These are phyloP conservation scores for Dicyrtoma fusca DNA, from an alignment of 2,888 invertebrate species.

Conservation along the genomic window DNA sequence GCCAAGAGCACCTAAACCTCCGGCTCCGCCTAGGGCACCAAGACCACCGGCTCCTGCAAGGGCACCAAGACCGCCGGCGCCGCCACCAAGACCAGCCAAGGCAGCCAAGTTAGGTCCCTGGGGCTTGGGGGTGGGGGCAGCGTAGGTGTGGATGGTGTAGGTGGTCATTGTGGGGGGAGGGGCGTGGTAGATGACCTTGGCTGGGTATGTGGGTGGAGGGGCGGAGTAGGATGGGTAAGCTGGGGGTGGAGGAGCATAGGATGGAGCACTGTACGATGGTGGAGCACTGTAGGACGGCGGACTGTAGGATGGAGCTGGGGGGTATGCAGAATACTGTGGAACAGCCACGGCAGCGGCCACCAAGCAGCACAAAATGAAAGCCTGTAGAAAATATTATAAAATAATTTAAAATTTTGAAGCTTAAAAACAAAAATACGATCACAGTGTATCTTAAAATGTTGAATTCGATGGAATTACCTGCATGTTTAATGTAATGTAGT, in stretches of 20 bases:
- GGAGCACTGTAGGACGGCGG: neutral
- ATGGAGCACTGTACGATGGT: neutral
- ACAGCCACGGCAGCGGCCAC: neutral
- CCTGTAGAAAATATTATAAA: slow-evolving; percentile 6
- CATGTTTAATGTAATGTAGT: too few species aligned
- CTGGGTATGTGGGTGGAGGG: neutral
- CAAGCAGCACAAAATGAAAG: slow-evolving; percentile 23
- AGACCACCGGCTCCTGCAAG: too few species aligned
- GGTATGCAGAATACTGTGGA: neutral
- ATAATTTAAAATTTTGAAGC: too few species aligned
- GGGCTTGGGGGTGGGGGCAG: neutral
- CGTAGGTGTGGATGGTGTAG: slow-evolving; percentile 32
- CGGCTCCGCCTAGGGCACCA: too few species aligned
- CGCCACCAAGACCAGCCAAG: too few species aligned
- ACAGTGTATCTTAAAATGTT: too few species aligned
- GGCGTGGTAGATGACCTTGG: slow-evolving; percentile 30
- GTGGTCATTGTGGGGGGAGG: slow-evolving; percentile 38
- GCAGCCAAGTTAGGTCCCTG: neutral
- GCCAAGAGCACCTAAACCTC: too few species aligned
- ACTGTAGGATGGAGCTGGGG: neutral
- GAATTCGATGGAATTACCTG: too few species aligned
- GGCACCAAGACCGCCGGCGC: too few species aligned
- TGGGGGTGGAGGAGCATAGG: neutral
- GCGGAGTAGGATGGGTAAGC: neutral
- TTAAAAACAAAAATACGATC: too few species aligned